Conservation (phyloP, 1,140 invertebrate species). For the Aphaenogaster floridana region DNA sequence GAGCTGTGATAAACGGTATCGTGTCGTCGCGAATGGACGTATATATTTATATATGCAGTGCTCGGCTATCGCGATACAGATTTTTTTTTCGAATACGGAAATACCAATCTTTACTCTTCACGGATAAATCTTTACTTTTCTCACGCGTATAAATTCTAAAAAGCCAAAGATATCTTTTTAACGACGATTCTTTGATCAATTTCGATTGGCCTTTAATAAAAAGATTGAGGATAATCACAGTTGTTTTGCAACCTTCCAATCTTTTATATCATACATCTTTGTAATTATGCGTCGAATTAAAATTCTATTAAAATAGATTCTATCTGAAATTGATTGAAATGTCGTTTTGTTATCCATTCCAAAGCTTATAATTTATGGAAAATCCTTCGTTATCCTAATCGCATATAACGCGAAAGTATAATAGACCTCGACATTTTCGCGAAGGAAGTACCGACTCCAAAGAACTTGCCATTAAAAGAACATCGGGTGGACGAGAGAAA, state of each 20-base stretch:
- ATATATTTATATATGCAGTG: neutral
- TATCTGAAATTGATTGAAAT: neutral
- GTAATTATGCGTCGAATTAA: neutral
- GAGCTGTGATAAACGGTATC: slow-evolving; percentile 18
- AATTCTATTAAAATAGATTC: neutral
- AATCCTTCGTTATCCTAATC: neutral
- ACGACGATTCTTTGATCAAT: neutral
- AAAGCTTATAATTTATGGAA: neutral
- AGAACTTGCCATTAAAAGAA: neutral
- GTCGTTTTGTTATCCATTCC: neutral
- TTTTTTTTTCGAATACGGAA: neutral
- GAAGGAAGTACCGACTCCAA: neutral
- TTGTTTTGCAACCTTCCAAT: neutral
- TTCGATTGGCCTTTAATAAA: neutral
- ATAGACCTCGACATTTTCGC: neutral
- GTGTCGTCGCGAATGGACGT: neutral
- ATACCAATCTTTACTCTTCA: neutral
- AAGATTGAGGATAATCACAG: neutral
- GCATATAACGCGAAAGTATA: neutral
- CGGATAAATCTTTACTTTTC: neutral
- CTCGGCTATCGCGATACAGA: neutral
- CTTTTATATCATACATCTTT: neutral
- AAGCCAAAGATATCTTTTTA: neutral
- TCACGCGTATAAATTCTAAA: neutral
- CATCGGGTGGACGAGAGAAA: neutral